These are phyloP conservation scores for Acanthococcus lagerstroemiae DNA, from an alignment of 2,888 invertebrate genomes.

Conservation along the genomic window DNA sequence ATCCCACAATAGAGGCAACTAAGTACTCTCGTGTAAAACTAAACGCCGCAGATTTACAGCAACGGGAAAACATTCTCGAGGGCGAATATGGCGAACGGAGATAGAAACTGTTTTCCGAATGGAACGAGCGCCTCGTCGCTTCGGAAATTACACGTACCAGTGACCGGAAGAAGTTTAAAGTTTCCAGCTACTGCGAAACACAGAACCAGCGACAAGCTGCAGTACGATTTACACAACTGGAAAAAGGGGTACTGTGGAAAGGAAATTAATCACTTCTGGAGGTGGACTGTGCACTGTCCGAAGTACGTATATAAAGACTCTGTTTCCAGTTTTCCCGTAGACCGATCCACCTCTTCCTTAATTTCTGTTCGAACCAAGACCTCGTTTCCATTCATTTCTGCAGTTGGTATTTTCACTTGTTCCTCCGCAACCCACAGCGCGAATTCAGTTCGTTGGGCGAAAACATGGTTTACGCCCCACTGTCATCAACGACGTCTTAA, in stretches of 20 bases:
- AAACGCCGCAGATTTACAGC: no score
- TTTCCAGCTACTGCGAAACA: background rate
- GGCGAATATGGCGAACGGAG: no score
- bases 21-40: no score
- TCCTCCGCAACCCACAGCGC: no score
- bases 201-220: background rate
- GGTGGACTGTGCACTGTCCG: background rate
- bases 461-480: background rate
- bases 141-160: background rate
- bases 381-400: no score
- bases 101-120: background rate
- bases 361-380: no score
- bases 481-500: background rate
- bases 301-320: background rate
- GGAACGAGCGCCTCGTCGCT: background rate
- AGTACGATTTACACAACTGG: background rate
- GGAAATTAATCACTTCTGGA: background rate
- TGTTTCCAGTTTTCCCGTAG: no score
- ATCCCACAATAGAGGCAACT: no score
- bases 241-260: background rate
- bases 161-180: conserved; percentile 6
- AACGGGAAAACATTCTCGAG: background rate
- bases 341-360: no score
- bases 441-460: no score
- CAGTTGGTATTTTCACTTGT: no score